Evolutionary conservation across 1,140 invertebrate species (phyloP), one percentile per base, ranked within the genome.

Genomic region (Achatina immaculata): DNA sequence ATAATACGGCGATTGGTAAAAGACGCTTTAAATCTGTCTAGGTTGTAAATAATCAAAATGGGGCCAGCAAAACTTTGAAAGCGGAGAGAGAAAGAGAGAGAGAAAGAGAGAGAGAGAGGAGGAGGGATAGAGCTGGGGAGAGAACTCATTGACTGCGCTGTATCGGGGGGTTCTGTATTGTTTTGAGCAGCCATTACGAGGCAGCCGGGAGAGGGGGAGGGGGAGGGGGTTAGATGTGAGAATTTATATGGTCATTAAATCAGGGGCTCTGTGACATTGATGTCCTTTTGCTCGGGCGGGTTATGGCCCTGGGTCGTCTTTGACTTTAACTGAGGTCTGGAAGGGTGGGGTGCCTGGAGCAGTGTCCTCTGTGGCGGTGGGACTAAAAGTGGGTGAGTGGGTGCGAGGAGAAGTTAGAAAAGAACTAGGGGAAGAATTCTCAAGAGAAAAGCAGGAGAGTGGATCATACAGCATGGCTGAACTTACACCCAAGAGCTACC

Each of bases 31-130:
- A 62, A 62, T 62, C 58, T 62, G 58, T 62, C 58, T 62, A 28
- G 58, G 58, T 62, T 62, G 58, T 62, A 62, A 62, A 40, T 71
- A 45, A 42, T 42, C 68, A n/a, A 31, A 28, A 71, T 21, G 42
- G 68, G 40, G 68, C 21, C 7, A 71, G 36, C 2, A 71, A 45
- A 31, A 45, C 2, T 4, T 3, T 36, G 28, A 31, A n/a, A 36
- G n/a, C 16, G 24, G 66, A 24, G 68, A 21, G 68, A 45, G 38
- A 28, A 21, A 71, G 62, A 66, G n/a, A 66, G 62, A 66, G 62
- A 36, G 62, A 28, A 36, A 24, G n/a, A 31, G 38, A 71, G 38
- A 24, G 24, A 71, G 3, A 38, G 36, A 45, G 9, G 36, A 71
- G 68, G 42, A 42, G 40, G 7, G 38, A 71, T 40, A 40, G 11